A percentile compares a stretch with the other conserved stretches of the same genome.
phyloP scores from a whole-genome alignment of 1,140 invertebrate species.

The Pogonomyrmex californicus region DNA sequence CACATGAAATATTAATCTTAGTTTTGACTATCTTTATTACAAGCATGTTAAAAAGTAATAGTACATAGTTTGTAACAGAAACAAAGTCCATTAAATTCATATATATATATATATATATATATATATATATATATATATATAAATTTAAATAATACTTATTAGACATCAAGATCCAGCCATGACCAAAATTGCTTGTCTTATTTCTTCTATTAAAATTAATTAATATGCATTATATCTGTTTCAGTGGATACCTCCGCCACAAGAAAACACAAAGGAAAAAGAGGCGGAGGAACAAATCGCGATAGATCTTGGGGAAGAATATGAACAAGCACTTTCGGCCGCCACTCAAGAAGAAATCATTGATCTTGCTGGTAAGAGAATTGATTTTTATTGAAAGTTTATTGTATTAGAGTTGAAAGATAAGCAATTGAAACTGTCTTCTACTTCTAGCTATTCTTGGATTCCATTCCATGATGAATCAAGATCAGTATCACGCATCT shows the following conservation, averaged over 20 bases:
- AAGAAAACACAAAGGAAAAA: conserved; percentile 91
- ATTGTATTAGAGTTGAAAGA: neutral
- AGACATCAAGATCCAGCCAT: too few relatives aligned
- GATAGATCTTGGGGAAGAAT: conserved; percentile 98
- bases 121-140: too few relatives aligned
- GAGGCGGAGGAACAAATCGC: conserved; percentile 96
- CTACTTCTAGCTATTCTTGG: conserved; percentile 96
- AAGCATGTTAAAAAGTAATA: too few relatives aligned
- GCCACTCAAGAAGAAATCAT: conserved; percentile 99
- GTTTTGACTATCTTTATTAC: too few relatives aligned
- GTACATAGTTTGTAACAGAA: too few relatives aligned
- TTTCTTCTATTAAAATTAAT: too few relatives aligned
- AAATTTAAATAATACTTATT: too few relatives aligned
- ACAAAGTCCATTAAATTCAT: too few relatives aligned
- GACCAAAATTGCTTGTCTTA: too few relatives aligned
- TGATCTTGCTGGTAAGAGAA: conserved; percentile 96
- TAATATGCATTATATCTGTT: conserved; percentile 56
- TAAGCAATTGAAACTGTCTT: neutral
- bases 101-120: too few relatives aligned
- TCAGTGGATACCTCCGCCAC: conserved; percentile 95
- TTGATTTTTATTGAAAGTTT: neutral
- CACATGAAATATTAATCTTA: too few relatives aligned
- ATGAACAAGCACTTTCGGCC: conserved; percentile 95
- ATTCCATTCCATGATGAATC: conserved; percentile 99
- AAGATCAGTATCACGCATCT: conserved; percentile 99